phyloP scores from a whole-genome alignment of 2,113 vertebrate genomes.

The Osmerus eperlanus region DNA sequence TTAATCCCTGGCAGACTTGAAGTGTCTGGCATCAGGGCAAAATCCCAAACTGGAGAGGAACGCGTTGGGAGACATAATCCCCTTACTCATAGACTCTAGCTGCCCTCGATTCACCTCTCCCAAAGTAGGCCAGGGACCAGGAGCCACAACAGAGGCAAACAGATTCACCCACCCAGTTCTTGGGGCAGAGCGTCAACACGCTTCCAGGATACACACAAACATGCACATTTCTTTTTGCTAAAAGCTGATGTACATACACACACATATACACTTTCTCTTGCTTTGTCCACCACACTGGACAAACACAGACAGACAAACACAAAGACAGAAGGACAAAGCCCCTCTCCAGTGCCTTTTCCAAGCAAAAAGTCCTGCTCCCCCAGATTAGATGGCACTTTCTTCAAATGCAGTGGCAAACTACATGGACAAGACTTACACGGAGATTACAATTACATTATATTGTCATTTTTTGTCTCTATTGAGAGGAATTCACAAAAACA shows the following conservation, averaged over 20 bases:
- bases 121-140: conserved; percentile 78
- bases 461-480: background rate
- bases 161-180: conserved; percentile 35
- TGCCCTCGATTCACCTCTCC: conserved; percentile 72
- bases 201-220: conserved; percentile 22
- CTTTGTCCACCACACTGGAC: conserved; percentile 7
- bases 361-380: background rate
- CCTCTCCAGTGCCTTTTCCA: background rate
- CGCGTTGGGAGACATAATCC: conserved; percentile 72
- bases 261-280: conserved; percentile 24
- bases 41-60: conserved; percentile 75
- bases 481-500: too few relatives aligned
- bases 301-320: background rate
- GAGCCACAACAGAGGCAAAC: conserved; percentile 62
- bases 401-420: conserved; percentile 24
- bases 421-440: conserved; percentile 22
- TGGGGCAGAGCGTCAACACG: conserved; percentile 49
- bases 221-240: background rate
- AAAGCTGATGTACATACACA: conserved; percentile 31
- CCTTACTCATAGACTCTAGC: conserved; percentile 65
- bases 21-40: conserved; percentile 72
- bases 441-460: too few relatives aligned
- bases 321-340: background rate
- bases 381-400: conserved; percentile 50
- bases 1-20: conserved; percentile 78